Conservation (phyloP, 2,888 invertebrate genomes). For the Athetis lepigone region DNA sequence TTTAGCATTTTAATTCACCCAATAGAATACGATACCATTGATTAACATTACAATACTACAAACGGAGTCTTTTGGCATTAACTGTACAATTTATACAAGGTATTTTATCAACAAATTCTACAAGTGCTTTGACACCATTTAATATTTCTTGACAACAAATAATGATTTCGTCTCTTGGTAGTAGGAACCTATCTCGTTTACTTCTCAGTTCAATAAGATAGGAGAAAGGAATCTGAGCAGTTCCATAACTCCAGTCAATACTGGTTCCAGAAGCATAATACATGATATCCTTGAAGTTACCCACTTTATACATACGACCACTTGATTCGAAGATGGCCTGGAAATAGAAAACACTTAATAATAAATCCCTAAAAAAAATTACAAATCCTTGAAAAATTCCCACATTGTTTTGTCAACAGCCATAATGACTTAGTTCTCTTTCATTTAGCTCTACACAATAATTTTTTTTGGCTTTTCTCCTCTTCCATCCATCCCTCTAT, state of each 20-base stretch:
- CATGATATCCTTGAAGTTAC: constrained; percentile 86
- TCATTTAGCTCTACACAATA: no score
- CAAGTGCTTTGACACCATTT: constrained; percentile 78
- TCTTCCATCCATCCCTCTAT: no score
- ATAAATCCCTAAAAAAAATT: no score
- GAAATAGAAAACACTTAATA: constrained; percentile 44
- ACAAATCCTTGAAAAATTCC: no score
- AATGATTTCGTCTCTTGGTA: constrained; percentile 80
- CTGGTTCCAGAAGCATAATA: constrained; percentile 85
- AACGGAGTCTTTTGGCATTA: constrained; percentile 61
- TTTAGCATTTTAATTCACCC: constrained; percentile 31
- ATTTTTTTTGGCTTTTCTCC: no score
- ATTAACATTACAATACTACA: constrained; percentile 29
- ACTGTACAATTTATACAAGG: constrained; percentile 76
- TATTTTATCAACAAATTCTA: constrained; percentile 78
- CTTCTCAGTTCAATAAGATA: constrained; percentile 84
- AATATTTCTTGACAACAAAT: constrained; percentile 81
- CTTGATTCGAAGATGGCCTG: constrained; percentile 84
- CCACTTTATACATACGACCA: constrained; percentile 86
- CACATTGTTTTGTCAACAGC: no score
- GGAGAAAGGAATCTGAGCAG: constrained; percentile 83
- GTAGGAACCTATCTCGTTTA: constrained; percentile 78
- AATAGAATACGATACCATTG: not conserved
- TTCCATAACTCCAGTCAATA: constrained; percentile 87
- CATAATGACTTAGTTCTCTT: no score